Evolutionary conservation across 2,888 invertebrate genomes (phyloP), one percentile per base, ranked within the genome.

Genomic region (Agonopterix subpropinquella): DNA sequence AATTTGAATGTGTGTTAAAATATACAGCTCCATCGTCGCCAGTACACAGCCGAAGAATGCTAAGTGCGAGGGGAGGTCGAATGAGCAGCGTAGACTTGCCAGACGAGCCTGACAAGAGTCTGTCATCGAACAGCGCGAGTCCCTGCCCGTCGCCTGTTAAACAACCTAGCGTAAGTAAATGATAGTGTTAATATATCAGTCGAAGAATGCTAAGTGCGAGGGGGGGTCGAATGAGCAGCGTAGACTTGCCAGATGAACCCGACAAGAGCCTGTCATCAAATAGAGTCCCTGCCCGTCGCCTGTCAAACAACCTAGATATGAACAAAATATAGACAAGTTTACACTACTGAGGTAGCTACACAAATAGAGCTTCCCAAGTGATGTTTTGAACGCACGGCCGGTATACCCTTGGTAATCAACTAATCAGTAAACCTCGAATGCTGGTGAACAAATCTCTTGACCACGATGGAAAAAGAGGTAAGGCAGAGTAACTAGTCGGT

Each of bases 61-160:
- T 96, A 49, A 94, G 93, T 53, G 93, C 96, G 15, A 92, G 95
- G 54, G 93, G 93, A 53, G 95, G 96, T 65, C 91, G 97, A 53
- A 97, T 97, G 92, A 97, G 96, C 74, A 98, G 97, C 56, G 96
- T 98, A 58, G 98, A 98, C 67, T 89, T 98, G 44, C 97, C 97
- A 1, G 96, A 96, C 67, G 93, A 94, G 53, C 96, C 96, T 52
- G 96, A 96, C 76, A 96, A 97, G 76, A 96, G 96, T 49, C 91
- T 96, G 51, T 97, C 96, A 41, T 97, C 96, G 18, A 96, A 96
- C 54, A 96, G 96, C 73, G 95, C 96, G 11, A 98, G 97, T 42
- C 98, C 98, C 2, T 97, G 97, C 73, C 96, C 97, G 10, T 97
- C 97, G 61, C 97, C 97, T 37, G 91, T 91, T 62, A 91, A 91